Base-by-base conservation (phyloP, 1,140 invertebrate genomes). In the Anagrus nilaparvatae region DNA sequence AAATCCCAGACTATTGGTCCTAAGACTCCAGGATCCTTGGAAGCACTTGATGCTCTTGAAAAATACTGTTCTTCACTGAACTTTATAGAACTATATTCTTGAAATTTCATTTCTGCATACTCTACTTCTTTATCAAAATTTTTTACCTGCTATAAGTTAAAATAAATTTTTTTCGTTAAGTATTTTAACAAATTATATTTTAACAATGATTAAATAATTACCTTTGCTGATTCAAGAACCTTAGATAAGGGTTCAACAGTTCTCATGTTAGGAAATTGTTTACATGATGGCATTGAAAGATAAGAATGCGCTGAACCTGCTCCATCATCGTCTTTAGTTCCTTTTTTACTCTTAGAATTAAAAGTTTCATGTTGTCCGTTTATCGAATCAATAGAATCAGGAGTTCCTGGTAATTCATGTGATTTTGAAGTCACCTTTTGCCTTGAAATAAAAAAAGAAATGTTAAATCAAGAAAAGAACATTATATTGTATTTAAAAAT, bases 1-100 rank as follows among this genome's bases (percentile, higher is more conserved):
- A 82, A 57, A 58, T 85, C 78, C 84, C 84, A 88, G 3, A 87
- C 83, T 30, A 85, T 64, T 0, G 85, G 85, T 0, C 84, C 83
- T 18, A 87, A 71, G n/a, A 86, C 78, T n/a, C 84, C 85, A 1
- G 84, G 83, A 69, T 88, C 84, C 49, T 75, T 76, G 4, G 54
- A 51, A 4, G 63, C 57, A 24, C 76, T 77, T 4, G 50, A 49
- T 8, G 51, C 50, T 49, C 59, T 56, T 9, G 44, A 38, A 6
- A 65, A 49, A 39, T 52, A 51, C 24, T 56, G 53, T 3, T 52
- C 46, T 7, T 8, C 44, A 21, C 49, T 47, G 38, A 38, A 43
- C 19, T 18, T 40, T 31, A 14, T 40, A 10, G 40, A 39, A 10
- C 43, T 38, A 31, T 47, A 50, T 9, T 51, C 49, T 3, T 48